These are phyloP conservation scores for Drosophila formosana DNA, from an alignment of 2,888 invertebrate genomes.

Conservation along the genomic window DNA sequence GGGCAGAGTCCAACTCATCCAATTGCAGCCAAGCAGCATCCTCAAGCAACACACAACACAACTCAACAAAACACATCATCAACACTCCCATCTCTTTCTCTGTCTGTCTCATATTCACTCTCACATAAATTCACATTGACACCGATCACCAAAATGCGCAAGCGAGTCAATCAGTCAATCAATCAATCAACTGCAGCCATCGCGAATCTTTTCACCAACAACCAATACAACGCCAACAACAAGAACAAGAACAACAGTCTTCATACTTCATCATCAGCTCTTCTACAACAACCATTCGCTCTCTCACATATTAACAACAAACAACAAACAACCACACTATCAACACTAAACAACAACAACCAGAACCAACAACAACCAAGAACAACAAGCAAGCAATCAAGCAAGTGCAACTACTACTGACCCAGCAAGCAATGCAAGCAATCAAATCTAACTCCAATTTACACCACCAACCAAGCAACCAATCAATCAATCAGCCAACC, in stretches of 20 bases:
- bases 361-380: constrained; percentile 46
- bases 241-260: constrained; percentile 34
- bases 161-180: constrained; percentile 19
- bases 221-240: constrained; percentile 20
- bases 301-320: constrained; percentile 45
- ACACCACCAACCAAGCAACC: constrained; percentile 44
- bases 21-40: constrained; percentile 29
- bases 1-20: constrained; percentile 25
- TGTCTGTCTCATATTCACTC: constrained; percentile 28
- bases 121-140: constrained; percentile 16
- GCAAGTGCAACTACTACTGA: constrained; percentile 54
- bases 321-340: constrained; percentile 27
- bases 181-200: constrained; percentile 37
- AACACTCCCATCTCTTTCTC: constrained; percentile 14
- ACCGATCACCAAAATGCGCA: constrained; percentile 27
- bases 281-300: constrained; percentile 40
- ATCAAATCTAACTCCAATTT: constrained; percentile 58
- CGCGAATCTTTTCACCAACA: constrained; percentile 42
- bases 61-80: constrained; percentile 6
- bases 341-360: constrained; percentile 29
- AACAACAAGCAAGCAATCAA: constrained; percentile 60
- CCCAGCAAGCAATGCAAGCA: constrained; percentile 50
- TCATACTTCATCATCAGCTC: constrained; percentile 54
- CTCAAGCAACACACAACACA: constrained; percentile 25
- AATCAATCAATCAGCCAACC: constrained; percentile 41